Base-by-base conservation (phyloP, 2,888 invertebrate species). In the Agelastica alni region DNA sequence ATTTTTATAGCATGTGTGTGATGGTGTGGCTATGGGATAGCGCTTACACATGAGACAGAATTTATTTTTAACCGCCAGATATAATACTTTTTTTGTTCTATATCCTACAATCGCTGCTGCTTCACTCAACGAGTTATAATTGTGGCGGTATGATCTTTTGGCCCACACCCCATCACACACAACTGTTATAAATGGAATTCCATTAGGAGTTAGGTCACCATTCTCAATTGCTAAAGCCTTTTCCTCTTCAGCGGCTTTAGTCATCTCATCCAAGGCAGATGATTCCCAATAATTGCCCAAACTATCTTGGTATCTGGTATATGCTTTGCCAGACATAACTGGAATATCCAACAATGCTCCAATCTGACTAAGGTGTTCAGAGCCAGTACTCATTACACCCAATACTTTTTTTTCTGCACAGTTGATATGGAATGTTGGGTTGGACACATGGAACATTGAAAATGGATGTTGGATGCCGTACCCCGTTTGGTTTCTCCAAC, bases 81-180 rank as follows among this genome's bases (percentile, higher is more conserved):
- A 34, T 12, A 46, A 34, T 9, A 46, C 45, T 46, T 46, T 46
- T 46, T 9, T 46, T 6, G 45, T 46, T 20, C 22, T 34, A 14
- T 20, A 46, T 20, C 34, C 34, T 34, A 32, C 45, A 34, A 34
- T 34, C 4, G 41, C 49, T 10, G 49, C 49, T 7, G 37, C 39
- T 16, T 31, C 48, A 39, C 37, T 37, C 17, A 48, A 18, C 10
- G 39, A 48, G 20, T 41, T 41, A 18, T 32, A 41, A 22, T 49
- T 49, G 9, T 9, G 9, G 7, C 28, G 9, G n/a, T 47, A 47
- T 9, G 47, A 47, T 7, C 46, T 13, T 47, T 26, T 47, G n/a
- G 47, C 37, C 28, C 46, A 46, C 12, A 26, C 26, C 9, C 36
- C 47, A 37, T 47, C 47, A 37, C 28, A 13, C n/a, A 48, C 48